Evolutionary conservation across 2,888 invertebrate species (phyloP), one percentile per base, ranked within the genome.

Genomic region (Morpho achilles): DNA sequence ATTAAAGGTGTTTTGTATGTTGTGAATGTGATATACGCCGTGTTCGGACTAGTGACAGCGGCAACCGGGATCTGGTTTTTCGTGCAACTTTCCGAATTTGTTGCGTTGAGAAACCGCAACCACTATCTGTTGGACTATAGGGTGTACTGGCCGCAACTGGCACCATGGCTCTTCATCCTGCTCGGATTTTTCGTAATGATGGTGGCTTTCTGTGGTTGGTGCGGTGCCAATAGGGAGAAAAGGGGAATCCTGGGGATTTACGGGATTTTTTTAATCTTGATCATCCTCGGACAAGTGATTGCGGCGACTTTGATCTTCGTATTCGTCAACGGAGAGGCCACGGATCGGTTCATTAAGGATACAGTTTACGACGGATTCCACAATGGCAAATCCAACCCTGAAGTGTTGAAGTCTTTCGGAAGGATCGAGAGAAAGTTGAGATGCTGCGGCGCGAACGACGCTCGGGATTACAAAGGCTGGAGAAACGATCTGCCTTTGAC

Each of bases 61-160:
- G 16, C 16, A 16, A 16, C 16, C 16, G 16, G 16, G 16, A 16
- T 16, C 16, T 16, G 16, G 16, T 16, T 16, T 16, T 16, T 16
- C 16, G 16, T 16, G 16, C 16, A 16, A 1, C 16, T 90, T 7
- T 74, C 81, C 4, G 89, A 90, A 68, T 88, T 90, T 66, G 88
- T 89, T 50, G 71, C 77, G 16, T 62, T 90, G 61, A 76, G 89
- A 67, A 90, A 90, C 66, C 85, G 76, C 63, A 90, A 90, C 77
- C 90, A 89, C 59, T 90, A 89, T 53, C 61, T 90, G 45, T 58
- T 89, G 74, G 90, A 90, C 77, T 90, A 89, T 68, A 72, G 89
- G 52, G 73, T 90, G 50, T 90, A 90, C 72, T 90, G 90, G 90
- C 90, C 89, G 1, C 90, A 90, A 62, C 86, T 85, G 2, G 88